Evolutionary conservation across 2,797 vertebrate species (phyloP), one percentile per base, ranked within the genome.

Genomic region (Sebastes cheni): DNA sequence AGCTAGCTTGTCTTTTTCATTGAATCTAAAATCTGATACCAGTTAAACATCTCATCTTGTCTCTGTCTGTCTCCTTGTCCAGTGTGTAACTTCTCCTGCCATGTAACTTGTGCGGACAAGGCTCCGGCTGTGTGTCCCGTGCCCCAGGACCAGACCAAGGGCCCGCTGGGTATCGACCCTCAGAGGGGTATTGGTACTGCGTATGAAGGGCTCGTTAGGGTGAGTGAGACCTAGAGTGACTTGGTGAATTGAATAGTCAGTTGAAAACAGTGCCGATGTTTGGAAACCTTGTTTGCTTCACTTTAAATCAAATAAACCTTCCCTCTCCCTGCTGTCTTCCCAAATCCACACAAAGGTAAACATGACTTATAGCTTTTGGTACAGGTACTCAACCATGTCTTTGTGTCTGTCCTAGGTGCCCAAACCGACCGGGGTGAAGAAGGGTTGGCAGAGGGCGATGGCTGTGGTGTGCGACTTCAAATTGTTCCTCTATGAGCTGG

Each of bases 21-120:
- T 55, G 12, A 10, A 60, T 39, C 30, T 30, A 71, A 75, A 30
- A 56, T 36, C 11, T 59, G 8, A 58, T 8, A n/a, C 5, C 22
- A 32, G 6, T 54, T 13, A 52, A 50, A 18, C 2, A 27, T 50
- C 13, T 60, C 2, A 8, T 73, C 12, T 54, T 20, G 22, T 78
- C 36, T 71, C 18, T 12, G 11, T 65, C 60, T 64, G 8, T 83
- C 30, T 78, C n/a, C 14, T 71, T 39, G 9, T 86, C 29, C 80
- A 99, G 98, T 98, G 9, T 99, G 99, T 92, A 97, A 97, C 80
- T 99, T 99, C 93, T 99, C 98, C 10, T 99, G 98, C 94, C 99
- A 99, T 0, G 99, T 99, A 80, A 99, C 98, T 0, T 99, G 99
- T 93, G 99, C 98, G 55, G 98, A 99, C 95, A 99, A 99, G 92